Percentiles rank a stretch among this genome's conserved stretches.
phyloP scores from a whole-genome alignment of 2,797 vertebrate genomes.

The Bryconaethiops microstoma region DNA sequence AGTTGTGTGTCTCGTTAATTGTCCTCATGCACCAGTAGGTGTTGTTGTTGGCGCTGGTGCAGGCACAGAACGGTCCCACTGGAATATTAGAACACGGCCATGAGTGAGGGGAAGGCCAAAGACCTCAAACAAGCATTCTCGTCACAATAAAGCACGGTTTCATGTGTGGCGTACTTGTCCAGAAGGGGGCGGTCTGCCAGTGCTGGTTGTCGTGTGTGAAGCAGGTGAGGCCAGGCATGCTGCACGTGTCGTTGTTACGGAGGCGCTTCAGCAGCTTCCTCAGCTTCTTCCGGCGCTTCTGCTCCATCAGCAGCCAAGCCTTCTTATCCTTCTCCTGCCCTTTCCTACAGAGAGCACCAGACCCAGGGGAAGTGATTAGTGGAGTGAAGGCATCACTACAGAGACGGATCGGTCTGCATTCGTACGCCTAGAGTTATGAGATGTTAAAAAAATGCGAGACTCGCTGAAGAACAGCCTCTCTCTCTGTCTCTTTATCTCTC shows the following conservation, averaged over 20 bases:
- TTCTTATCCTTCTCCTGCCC: constrained; percentile 78
- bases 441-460: too few species aligned
- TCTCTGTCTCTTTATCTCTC: too few species aligned
- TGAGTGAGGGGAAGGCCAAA: too few species aligned
- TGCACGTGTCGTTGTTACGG: constrained; percentile 96
- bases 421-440: too few species aligned
- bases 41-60: constrained; percentile 98
- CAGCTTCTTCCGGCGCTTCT: constrained; percentile 93
- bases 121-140: too few species aligned
- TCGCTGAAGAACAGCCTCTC: too few species aligned
- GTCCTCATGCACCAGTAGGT: constrained; percentile 97
- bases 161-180: constrained; percentile 87
- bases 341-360: too few species aligned
- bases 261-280: constrained; percentile 94
- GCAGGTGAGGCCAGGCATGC: constrained; percentile 98
- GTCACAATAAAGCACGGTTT: too few species aligned
- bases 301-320: constrained; percentile 89
- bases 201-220: constrained; percentile 99
- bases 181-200: constrained; percentile 97
- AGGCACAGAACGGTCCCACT: constrained; percentile 97
- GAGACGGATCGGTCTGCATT: too few species aligned
- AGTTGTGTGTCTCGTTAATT: constrained; percentile 96
- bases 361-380: too few species aligned
- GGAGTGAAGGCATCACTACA: background rate
- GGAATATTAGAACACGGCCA: too few species aligned